phyloP scores from a whole-genome alignment of 2,113 vertebrate genomes.

The Arvicanthis niloticus region DNA sequence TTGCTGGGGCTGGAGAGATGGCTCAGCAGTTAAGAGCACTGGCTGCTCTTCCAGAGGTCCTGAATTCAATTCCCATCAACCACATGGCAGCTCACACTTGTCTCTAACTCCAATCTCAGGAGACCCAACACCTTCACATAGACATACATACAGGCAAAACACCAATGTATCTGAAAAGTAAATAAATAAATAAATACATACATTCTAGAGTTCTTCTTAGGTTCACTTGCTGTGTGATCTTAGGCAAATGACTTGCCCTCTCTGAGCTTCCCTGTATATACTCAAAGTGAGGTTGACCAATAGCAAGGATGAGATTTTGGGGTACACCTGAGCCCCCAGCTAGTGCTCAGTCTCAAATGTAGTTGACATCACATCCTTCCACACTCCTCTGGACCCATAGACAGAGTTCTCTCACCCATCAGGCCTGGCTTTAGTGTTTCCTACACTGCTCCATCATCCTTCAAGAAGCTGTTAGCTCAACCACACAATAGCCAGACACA shows the following conservation, averaged over 20 bases:
- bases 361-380: rapidly evolving
- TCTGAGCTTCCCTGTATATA: background rate
- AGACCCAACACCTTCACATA: background rate
- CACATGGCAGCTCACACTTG: background rate
- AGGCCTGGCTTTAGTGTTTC: background rate
- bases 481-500: background rate
- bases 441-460: rapidly evolving
- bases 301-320: background rate
- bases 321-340: background rate
- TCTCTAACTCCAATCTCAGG: background rate
- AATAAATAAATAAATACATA: background rate
- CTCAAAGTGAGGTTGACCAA: background rate
- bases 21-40: background rate
- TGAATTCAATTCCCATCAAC: background rate
- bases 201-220: background rate
- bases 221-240: background rate
- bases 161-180: background rate
- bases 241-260: background rate
- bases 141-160: background rate
- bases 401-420: background rate
- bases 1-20: background rate
- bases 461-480: background rate
- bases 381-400: rapidly evolving
- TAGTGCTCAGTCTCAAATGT: rapidly evolving
- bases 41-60: background rate